Evolutionary conservation across 2,113 vertebrate genomes (phyloP).

Genomic region (Vulpes lagopus): DNA sequence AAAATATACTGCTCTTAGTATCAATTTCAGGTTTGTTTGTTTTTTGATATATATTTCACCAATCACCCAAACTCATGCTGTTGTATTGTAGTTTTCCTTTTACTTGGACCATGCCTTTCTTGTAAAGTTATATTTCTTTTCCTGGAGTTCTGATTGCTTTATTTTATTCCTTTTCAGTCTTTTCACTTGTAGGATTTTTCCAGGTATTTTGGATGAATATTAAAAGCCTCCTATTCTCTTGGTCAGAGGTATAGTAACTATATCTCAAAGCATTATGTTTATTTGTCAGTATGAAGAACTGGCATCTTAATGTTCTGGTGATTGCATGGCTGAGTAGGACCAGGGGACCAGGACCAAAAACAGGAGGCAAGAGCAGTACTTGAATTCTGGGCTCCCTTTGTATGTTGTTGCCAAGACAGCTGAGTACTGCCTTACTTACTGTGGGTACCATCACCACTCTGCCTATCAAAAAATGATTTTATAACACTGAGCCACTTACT

Average conservation of each 20-base stretch:
- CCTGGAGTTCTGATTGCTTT: not conserved
- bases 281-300: not conserved
- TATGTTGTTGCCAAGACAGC: conserved; percentile 42
- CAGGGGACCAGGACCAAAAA: not conserved
- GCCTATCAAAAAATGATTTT: not conserved
- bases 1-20: not conserved
- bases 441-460: not conserved
- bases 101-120: not conserved
- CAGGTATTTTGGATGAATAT: not conserved
- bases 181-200: not conserved
- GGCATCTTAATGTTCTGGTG: conserved; percentile 10
- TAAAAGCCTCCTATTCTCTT: not conserved
- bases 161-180: conserved; percentile 34
- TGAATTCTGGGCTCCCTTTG: not conserved
- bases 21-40: not conserved
- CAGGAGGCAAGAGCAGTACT: not conserved
- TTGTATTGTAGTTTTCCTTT: not conserved
- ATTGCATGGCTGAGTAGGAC: not conserved
- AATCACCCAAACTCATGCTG: not conserved
- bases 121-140: not conserved
- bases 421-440: not conserved
- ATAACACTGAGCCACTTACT: conserved; percentile 5
- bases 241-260: not conserved
- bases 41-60: not conserved
- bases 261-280: not conserved